Evolutionary conservation across 2,888 invertebrate species (phyloP).

Genomic region (Platerodrilus igneus): DNA sequence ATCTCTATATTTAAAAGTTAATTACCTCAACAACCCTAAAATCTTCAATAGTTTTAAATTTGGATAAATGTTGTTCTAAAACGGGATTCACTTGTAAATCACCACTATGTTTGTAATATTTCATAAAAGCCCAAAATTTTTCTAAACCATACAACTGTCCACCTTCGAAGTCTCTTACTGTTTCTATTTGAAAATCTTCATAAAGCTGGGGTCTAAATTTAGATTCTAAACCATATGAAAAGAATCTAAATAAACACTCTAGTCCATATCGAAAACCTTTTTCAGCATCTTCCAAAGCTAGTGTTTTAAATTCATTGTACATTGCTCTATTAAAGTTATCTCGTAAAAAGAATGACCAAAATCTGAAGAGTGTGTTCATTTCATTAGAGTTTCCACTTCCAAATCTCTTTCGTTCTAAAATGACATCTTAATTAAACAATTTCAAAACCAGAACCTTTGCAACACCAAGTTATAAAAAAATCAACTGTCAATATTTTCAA

Average conservation of each 20-base stretch:
- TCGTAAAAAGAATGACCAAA: conserved; percentile 99
- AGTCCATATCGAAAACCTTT: conserved; percentile 84
- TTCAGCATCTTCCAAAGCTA: conserved; percentile 91
- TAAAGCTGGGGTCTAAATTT: conserved; percentile 94
- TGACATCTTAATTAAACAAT: conserved; percentile 7
- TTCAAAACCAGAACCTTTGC: conserved; percentile 4
- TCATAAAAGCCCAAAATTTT: conserved; percentile 99
- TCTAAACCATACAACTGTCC: conserved; percentile 97
- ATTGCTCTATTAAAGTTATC: conserved; percentile 97
- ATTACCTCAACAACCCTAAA: conserved; percentile 76
- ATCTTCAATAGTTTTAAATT: conserved; percentile 85
- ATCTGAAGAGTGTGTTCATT: conserved; percentile 98
- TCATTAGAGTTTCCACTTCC: conserved; percentile 96
- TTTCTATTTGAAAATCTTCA: conserved; percentile 93
- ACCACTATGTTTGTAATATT: conserved; percentile 84
- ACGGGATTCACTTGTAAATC: conserved; percentile 71
- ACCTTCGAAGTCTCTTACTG: conserved; percentile 81
- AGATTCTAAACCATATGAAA: conserved; percentile 94
- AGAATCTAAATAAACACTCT: conserved; percentile 93
- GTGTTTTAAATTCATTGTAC: conserved; percentile 91
- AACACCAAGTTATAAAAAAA: neutral
- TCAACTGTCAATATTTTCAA: neutral
- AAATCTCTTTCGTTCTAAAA: conserved; percentile 79
- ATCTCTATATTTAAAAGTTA: neutral
- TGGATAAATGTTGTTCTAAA: conserved; percentile 66